Conservation (phyloP, 2,113 vertebrate species). For the Lycocorax pyrrhopterus region DNA sequence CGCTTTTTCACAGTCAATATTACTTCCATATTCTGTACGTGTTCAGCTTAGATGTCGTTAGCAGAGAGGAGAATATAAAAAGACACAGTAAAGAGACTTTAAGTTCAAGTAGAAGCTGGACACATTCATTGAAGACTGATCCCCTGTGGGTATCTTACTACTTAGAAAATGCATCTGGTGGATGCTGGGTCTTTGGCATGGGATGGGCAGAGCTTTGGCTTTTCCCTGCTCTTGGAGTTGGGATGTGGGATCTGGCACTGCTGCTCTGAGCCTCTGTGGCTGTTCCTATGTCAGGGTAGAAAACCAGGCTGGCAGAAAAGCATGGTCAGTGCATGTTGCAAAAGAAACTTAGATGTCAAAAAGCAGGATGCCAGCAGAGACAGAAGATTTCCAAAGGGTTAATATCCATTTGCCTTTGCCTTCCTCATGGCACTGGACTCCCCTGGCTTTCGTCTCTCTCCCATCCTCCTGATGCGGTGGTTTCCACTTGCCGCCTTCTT, state of each 20-base stretch:
- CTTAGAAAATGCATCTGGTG: neutral
- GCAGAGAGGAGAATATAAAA: neutral
- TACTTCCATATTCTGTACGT: neutral
- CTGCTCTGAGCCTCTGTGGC: neutral
- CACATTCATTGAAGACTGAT: neutral
- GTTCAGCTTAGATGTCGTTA: neutral
- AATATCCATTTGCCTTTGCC: neutral
- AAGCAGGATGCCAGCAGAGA: neutral
- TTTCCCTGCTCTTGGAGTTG: neutral
- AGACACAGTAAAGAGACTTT: neutral
- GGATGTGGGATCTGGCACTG: neutral
- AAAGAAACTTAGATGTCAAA: neutral
- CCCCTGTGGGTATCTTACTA: rapidly evolving
- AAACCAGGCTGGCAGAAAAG: neutral
- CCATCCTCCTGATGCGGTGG: rapidly evolving
- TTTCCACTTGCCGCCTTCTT: neutral
- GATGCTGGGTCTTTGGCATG: too few species aligned
- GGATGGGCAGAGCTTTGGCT: neutral
- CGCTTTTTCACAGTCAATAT: neutral
- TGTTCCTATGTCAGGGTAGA: neutral
- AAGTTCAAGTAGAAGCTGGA: neutral
- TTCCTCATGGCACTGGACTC: neutral
- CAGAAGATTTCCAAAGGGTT: neutral
- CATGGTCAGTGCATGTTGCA: rapidly evolving
- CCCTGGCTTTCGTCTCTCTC: neutral